These are phyloP conservation scores for Tragopan temminckii DNA, from an alignment of 2,797 vertebrate species.

Conservation along the genomic window DNA sequence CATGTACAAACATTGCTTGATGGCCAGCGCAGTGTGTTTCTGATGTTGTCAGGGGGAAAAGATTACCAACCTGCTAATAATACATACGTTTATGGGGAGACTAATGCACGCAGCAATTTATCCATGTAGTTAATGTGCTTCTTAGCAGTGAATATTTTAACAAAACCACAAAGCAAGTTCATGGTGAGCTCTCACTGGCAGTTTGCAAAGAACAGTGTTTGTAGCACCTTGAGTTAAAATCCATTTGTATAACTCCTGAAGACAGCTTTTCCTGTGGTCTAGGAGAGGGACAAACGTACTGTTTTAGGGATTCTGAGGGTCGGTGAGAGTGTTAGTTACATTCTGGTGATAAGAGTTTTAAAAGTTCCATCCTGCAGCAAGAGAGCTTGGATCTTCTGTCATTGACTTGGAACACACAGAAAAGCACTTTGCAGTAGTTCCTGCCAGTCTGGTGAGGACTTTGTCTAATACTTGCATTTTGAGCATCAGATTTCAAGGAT, in stretches of 20 bases:
- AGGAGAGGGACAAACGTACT: not conserved
- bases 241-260: not conserved
- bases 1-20: not conserved
- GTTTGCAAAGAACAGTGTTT: not conserved
- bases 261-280: not conserved
- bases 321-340: slow-evolving; percentile 38
- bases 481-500: rapidly evolving
- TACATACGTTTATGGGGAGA: not conserved
- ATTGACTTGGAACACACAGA: not conserved
- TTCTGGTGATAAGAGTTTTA: slow-evolving; percentile 12
- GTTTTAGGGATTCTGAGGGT: not conserved
- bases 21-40: not conserved
- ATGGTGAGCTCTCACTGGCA: not conserved
- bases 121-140: not conserved
- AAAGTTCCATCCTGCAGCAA: not conserved
- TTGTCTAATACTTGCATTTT: not conserved
- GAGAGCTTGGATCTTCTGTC: slow-evolving; percentile 5
- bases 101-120: not conserved
- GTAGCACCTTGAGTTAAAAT: not conserved
- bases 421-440: not conserved
- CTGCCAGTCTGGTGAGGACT: not conserved
- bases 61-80: not conserved
- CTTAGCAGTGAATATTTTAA: not conserved
- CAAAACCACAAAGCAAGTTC: not conserved
- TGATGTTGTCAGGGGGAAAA: not conserved